Conservation (phyloP, 1,140 invertebrate genomes). For the Daktulosphaira vitifoliae region DNA sequence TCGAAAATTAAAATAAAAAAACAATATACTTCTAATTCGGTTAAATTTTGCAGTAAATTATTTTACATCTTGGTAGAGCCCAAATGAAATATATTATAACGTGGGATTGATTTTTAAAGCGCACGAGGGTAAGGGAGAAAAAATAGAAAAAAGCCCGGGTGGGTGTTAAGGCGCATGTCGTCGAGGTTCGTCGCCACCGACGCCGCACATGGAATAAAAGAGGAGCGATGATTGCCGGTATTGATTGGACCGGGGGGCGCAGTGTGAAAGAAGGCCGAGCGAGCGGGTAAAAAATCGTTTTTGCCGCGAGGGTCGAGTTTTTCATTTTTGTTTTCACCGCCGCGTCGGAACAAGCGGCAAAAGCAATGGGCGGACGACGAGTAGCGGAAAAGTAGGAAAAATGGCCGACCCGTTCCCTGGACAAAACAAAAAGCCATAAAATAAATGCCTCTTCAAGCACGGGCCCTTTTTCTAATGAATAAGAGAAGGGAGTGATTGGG, state of each 20-base stretch:
- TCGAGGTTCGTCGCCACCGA: not conserved
- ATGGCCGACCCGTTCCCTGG: constrained; percentile 32
- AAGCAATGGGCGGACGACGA: not conserved
- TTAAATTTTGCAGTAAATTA: too few species aligned
- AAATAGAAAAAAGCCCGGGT: constrained; percentile 7
- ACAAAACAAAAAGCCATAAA: constrained; percentile 34
- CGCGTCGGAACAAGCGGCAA: not conserved
- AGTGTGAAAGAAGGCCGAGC: constrained; percentile 28
- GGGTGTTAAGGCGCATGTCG: constrained; percentile 23
- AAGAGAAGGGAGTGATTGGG: constrained; percentile 20
- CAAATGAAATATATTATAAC: not conserved
- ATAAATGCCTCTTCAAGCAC: constrained; percentile 33
- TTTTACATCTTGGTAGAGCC: too few species aligned
- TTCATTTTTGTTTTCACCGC: constrained; percentile 33
- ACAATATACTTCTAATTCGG: too few species aligned
- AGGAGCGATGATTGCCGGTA: constrained; percentile 32
- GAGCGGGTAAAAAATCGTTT: constrained; percentile 34
- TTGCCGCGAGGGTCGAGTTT: constrained; percentile 31
- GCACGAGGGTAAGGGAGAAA: not conserved
- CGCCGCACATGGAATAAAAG: not conserved
- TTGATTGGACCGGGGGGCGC: constrained; percentile 27
- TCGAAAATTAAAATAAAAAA: not conserved
- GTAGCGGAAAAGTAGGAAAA: constrained; percentile 6
- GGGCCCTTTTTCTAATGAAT: constrained; percentile 31
- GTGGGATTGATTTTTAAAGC: constrained; percentile 28